Base-by-base conservation (phyloP, 2,797 vertebrate species). In the Arrhamphus sclerolepis region DNA sequence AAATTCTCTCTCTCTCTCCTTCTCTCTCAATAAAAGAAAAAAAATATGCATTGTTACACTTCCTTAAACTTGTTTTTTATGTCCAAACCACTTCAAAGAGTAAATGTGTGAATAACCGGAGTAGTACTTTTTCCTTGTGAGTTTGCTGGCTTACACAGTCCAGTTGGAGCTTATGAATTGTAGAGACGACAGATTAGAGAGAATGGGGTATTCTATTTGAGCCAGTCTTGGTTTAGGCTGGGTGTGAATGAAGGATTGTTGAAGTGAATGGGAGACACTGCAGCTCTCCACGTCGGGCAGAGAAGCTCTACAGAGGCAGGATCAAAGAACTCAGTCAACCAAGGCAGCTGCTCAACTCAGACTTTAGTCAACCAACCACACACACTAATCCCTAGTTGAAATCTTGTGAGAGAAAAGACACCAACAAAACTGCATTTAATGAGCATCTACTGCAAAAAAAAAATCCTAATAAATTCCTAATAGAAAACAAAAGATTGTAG, bases 311-410 rank as follows among this genome's bases (percentile, higher is more conserved):
- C 77, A 72, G 85, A 80, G 83, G 76, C 71, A 67, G 75, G 83
- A 91, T 91, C 87, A 90, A 91, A 90, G 80, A 81, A 80, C 40
- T 67, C 78, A 83, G 75, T 78, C 83, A 81, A 83, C 66, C 87
- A 81, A 61, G 72, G 65, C 81, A 64, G 57, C 80, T 64, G 82
- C 81, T 87, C 80, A 81, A 83, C 69, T 81, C 84, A 77, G 78
- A 80, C 81, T 89, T 82, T 65, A 88, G 82, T 84, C 83, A 86
- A 81, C 83, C 86, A 89, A 77, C 70, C 82, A 74, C 52, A 77
- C 56, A 59, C 64, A 50, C 81, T 89, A 87, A 90, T 87, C 85
- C 84, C 68, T 70, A 34, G 26, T 59, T 20, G 31, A 55, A 66
- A 76, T 77, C 82, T 80, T 64, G 13, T 17, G 66, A 67, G 79